phyloP scores from a whole-genome alignment of 2,888 invertebrate genomes.

The Microchrysa polita region DNA sequence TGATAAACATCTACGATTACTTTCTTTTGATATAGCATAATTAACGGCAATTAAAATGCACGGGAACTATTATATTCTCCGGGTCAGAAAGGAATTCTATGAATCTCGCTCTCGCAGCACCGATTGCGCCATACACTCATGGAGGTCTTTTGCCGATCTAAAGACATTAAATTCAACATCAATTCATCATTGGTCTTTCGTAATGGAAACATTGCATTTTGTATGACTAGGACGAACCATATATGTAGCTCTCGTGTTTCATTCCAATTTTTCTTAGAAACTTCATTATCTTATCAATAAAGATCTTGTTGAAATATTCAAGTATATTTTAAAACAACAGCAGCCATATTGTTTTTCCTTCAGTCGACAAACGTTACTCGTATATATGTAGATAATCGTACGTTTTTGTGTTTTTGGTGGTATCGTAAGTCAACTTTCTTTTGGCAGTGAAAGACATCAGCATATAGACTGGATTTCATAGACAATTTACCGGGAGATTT shows the following conservation, averaged over 20 bases:
- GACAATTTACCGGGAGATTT: conserved; percentile 35
- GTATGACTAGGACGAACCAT: background rate
- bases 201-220: conserved; percentile 14
- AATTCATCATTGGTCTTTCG: conserved; percentile 39
- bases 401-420: background rate
- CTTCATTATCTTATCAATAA: conserved; percentile 25
- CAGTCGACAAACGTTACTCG: too few relatives aligned
- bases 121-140: background rate
- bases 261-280: conserved; percentile 1
- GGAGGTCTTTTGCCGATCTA: conserved; percentile 23
- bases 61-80: background rate
- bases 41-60: conserved; percentile 9
- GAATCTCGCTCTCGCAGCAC: background rate
- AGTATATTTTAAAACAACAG: conserved; percentile 21
- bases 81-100: background rate
- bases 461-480: conserved; percentile 1
- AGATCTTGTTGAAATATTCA: conserved; percentile 23
- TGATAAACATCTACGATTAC: background rate
- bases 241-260: background rate
- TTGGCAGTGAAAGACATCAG: background rate
- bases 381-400: too few relatives aligned
- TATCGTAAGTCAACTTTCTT: background rate
- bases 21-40: background rate
- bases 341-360: conserved; percentile 17
- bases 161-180: conserved; percentile 35